Evolutionary conservation across 2,113 vertebrate species (phyloP).

Genomic region (Physeter macrocephalus): DNA sequence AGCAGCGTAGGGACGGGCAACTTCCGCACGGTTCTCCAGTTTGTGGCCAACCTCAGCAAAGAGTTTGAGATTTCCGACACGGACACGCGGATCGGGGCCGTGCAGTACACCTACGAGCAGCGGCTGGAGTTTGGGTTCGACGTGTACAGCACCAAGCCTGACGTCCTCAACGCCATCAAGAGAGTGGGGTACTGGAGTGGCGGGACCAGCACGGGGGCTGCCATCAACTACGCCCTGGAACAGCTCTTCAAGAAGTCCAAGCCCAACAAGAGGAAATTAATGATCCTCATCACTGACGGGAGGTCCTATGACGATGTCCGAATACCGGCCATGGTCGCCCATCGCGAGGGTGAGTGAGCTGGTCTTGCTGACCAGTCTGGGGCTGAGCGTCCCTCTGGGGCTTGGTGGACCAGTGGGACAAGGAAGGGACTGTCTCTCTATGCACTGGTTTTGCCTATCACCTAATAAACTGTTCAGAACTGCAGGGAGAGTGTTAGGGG

Average conservation of each 20-base stretch:
- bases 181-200: constrained; percentile 97
- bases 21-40: constrained; percentile 96
- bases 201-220: constrained; percentile 95
- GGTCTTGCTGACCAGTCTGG: fast-evolving
- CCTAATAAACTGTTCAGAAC: background rate
- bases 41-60: constrained; percentile 94
- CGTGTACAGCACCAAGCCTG: constrained; percentile 88
- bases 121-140: constrained; percentile 95
- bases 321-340: constrained; percentile 87
- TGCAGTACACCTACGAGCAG: constrained; percentile 99
- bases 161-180: constrained; percentile 91
- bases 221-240: constrained; percentile 91
- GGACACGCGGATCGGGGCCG: constrained; percentile 90
- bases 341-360: constrained; percentile 91
- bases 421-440: background rate
- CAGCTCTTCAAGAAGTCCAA: constrained; percentile 97
- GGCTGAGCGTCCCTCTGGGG: background rate
- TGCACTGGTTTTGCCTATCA: background rate
- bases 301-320: constrained; percentile 95
- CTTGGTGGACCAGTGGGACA: background rate
- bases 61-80: constrained; percentile 98
- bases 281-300: constrained; percentile 98
- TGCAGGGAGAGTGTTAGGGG: background rate
- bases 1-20: constrained; percentile 95
- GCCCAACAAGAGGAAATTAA: constrained; percentile 96